These are phyloP conservation scores for Strigamia maritima DNA, from an alignment of 2,888 invertebrate genomes.

Conservation along the genomic window DNA sequence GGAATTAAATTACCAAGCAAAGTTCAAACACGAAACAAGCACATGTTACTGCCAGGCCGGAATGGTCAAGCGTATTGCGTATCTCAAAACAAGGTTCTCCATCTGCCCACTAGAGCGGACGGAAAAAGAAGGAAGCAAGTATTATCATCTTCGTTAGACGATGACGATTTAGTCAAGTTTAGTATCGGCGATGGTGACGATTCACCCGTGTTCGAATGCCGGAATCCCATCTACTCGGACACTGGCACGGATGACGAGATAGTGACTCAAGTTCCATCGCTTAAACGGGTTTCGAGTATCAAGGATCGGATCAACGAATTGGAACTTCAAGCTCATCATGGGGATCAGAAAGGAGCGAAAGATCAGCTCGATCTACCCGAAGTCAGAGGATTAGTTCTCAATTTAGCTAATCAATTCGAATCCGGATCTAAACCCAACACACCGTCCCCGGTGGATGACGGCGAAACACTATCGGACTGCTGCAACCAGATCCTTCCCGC, in stretches of 20 bases:
- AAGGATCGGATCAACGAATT: slow-evolving; percentile 71
- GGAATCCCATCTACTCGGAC: slow-evolving; percentile 43
- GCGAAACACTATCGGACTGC: too few relatives aligned
- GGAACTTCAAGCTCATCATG: slow-evolving; percentile 54
- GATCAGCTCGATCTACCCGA: slow-evolving; percentile 45
- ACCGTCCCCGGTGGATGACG: slow-evolving; percentile 48
- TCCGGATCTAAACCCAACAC: slow-evolving; percentile 47
- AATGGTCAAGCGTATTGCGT: slow-evolving; percentile 84
- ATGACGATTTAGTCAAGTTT: slow-evolving; percentile 36
- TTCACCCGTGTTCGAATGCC: slow-evolving; percentile 43
- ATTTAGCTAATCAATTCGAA: slow-evolving; percentile 60
- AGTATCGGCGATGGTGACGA: slow-evolving; percentile 40
- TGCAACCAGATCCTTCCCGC: neutral
- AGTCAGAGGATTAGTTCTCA: slow-evolving; percentile 56
- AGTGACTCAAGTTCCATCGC: slow-evolving; percentile 31
- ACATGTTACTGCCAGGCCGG: slow-evolving; percentile 78
- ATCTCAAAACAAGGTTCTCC: slow-evolving; percentile 70
- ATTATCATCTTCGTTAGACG: neutral
- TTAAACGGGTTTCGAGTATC: slow-evolving; percentile 58
- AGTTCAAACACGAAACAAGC: slow-evolving; percentile 37
- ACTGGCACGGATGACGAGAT: neutral
- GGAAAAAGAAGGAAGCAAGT: neutral
- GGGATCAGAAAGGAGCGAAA: slow-evolving; percentile 36
- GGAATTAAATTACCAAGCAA: neutral
- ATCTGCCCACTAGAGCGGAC: slow-evolving; percentile 48